These are phyloP conservation scores for Varanus komodoensis DNA, from an alignment of 2,113 vertebrate genomes.

Conservation along the genomic window DNA sequence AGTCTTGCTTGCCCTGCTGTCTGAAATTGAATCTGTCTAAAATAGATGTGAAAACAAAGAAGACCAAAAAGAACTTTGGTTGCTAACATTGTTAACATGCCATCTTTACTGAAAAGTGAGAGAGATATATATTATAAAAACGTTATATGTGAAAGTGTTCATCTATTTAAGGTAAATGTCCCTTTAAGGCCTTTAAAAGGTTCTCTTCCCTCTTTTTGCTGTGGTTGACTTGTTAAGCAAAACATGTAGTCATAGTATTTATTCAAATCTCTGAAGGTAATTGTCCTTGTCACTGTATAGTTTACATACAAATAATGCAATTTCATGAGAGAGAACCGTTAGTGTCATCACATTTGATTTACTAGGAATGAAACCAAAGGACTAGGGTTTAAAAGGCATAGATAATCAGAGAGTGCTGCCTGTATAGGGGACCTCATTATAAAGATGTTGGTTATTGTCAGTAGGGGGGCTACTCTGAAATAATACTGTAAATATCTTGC, in stretches of 20 bases:
- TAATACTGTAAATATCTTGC: slow-evolving; percentile 20
- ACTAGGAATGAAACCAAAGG: slow-evolving; percentile 34
- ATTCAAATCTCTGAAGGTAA: slow-evolving; percentile 14
- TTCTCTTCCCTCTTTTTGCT: background rate
- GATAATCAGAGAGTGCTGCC: slow-evolving; percentile 40
- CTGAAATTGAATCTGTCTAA: background rate
- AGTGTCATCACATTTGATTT: slow-evolving; percentile 35
- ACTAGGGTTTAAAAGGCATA: background rate
- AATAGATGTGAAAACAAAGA: background rate
- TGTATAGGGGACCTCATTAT: background rate
- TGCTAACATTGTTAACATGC: background rate
- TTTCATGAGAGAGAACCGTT: slow-evolving; percentile 42
- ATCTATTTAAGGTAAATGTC: background rate
- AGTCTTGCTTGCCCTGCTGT: background rate
- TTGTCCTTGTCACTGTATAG: slow-evolving; percentile 27
- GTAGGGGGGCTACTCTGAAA: slow-evolving; percentile 17
- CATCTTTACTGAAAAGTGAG: background rate
- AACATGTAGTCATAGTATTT: slow-evolving; percentile 5
- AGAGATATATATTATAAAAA: background rate
- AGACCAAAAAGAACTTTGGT: background rate
- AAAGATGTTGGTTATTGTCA: background rate
- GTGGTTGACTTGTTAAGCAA: slow-evolving; percentile 9
- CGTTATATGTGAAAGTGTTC: background rate
- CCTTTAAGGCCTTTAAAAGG: slow-evolving; percentile 1
- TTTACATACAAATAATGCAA: background rate